These are phyloP conservation scores for Coelogynopora nodosa DNA, from an alignment of 2,888 invertebrate species.

Conservation along the genomic window DNA sequence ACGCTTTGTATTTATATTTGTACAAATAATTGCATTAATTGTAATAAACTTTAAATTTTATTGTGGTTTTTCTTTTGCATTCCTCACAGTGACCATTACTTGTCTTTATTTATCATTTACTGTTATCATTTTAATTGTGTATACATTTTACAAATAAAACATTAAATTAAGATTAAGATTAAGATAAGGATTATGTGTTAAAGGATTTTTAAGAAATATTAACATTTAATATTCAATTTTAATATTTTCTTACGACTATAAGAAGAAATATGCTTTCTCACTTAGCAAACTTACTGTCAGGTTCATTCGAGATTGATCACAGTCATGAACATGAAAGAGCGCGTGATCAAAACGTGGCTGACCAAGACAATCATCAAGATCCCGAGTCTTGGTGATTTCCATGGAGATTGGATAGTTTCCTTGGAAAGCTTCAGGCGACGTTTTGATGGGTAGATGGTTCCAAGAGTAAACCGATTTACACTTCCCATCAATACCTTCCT, in stretches of 20 bases:
- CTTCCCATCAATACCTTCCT: conserved; percentile 7
- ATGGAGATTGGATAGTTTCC: background rate
- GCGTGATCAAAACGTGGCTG: conserved; percentile 2
- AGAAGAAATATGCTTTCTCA: too few species aligned
- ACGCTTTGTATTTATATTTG: too few species aligned
- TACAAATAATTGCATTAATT: too few species aligned
- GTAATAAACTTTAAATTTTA: too few species aligned
- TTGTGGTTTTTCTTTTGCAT: too few species aligned
- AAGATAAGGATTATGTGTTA: background rate
- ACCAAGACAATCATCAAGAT: background rate
- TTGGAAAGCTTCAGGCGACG: background rate
- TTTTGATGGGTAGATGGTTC: background rate
- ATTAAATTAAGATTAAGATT: too few species aligned
- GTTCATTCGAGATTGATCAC: conserved; percentile 1
- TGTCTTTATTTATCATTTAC: too few species aligned
- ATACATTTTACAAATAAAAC: too few species aligned
- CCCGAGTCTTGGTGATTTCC: background rate
- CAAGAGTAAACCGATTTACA: background rate
- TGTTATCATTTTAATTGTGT: too few species aligned
- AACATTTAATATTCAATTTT: too few species aligned
- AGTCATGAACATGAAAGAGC: background rate
- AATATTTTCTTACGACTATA: too few species aligned
- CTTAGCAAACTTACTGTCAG: background rate
- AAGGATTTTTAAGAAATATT: background rate
- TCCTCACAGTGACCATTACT: too few species aligned